Evolutionary conservation across 2,797 vertebrate species (phyloP).

Genomic region (Acipenser oxyrinchus): DNA sequence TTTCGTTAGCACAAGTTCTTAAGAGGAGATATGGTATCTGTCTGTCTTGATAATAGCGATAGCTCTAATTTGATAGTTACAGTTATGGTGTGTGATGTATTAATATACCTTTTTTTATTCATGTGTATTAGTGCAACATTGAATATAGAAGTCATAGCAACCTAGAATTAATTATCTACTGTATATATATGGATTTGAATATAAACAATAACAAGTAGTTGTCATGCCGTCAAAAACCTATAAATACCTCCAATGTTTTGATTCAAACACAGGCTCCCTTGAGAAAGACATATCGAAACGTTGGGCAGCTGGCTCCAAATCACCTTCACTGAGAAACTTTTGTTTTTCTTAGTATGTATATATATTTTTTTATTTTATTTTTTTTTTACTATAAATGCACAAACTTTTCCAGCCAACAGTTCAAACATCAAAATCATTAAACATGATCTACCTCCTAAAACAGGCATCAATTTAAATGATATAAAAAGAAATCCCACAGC

Average conservation of each 20-base stretch:
- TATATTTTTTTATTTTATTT: background rate
- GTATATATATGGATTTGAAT: too few species aligned
- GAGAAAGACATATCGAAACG: too few species aligned
- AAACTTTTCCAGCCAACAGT: background rate
- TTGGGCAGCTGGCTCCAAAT: too few species aligned
- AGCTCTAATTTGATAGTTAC: too few species aligned
- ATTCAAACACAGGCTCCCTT: too few species aligned
- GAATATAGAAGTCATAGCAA: background rate
- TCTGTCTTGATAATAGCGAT: too few species aligned
- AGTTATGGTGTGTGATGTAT: too few species aligned
- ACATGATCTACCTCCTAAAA: background rate
- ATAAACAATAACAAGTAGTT: background rate
- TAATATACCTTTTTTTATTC: background rate
- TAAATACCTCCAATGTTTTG: slow-evolving; percentile 1
- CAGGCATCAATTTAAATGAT: background rate
- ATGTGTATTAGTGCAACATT: background rate
- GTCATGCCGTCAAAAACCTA: background rate
- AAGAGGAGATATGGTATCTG: too few species aligned
- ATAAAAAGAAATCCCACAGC: too few species aligned
- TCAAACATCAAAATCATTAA: slow-evolving; percentile 1
- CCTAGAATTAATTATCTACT: background rate
- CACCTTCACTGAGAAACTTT: background rate
- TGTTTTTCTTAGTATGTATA: background rate
- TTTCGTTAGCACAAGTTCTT: too few species aligned
- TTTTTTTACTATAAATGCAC: background rate